Percentiles rank a stretch among this genome's conserved stretches.
phyloP scores from a whole-genome alignment of 2,797 vertebrate species.

The Amblyraja radiata region DNA sequence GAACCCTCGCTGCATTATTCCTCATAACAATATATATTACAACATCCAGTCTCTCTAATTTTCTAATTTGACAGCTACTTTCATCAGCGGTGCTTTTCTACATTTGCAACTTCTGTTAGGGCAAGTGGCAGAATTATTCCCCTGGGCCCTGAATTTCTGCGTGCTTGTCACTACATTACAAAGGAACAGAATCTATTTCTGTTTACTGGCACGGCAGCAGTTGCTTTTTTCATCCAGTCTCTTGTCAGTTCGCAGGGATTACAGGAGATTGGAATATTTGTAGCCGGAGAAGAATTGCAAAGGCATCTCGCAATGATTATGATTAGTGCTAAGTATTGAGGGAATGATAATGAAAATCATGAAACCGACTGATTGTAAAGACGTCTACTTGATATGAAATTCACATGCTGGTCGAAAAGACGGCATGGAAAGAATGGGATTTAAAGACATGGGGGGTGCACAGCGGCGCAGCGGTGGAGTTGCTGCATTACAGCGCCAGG shows the following conservation, averaged over 20 bases:
- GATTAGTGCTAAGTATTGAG: neutral
- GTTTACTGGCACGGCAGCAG: neutral
- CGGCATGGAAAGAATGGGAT: too few relatives aligned
- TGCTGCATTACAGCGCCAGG: too few relatives aligned
- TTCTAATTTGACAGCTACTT: conserved; percentile 72
- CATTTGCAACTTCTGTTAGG: conserved; percentile 50
- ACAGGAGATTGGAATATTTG: neutral
- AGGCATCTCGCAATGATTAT: neutral
- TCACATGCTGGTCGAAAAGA: neutral
- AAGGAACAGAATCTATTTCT: conserved; percentile 21
- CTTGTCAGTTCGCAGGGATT: neutral
- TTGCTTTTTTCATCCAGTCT: neutral
- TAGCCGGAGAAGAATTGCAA: neutral
- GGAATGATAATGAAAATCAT: neutral
- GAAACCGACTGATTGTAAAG: neutral
- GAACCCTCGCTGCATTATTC: conserved; percentile 57
- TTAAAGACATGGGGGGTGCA: too few relatives aligned
- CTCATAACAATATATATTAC: conserved; percentile 61
- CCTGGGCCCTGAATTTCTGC: conserved; percentile 42
- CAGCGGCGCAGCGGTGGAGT: too few relatives aligned
- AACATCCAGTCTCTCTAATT: conserved; percentile 66
- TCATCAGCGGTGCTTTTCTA: conserved; percentile 52
- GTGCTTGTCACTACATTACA: neutral
- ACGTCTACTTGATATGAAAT: neutral
- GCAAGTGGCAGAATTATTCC: conserved; percentile 50